phyloP scores from a whole-genome alignment of 2,797 vertebrate genomes.

The Microtus agrestis region DNA sequence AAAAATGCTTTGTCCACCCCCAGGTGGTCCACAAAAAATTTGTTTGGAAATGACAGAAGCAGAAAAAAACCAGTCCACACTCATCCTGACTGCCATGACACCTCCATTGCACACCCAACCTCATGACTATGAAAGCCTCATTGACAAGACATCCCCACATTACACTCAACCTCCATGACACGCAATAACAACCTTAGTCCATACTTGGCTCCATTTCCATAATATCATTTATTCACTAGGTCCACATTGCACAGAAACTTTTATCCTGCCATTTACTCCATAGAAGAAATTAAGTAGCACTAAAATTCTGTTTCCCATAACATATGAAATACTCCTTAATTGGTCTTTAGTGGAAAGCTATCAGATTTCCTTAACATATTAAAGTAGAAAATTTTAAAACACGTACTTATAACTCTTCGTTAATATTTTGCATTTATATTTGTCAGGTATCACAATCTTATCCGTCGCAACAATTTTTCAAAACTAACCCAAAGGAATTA shows the following conservation, averaged over 20 bases:
- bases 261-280: constrained; percentile 1
- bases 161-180: background rate
- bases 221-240: background rate
- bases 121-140: background rate
- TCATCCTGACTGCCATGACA: too few relatives aligned
- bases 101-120: background rate
- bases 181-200: background rate
- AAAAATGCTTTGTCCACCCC: background rate
- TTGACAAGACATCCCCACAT: background rate
- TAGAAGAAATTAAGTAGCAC: constrained; percentile 44
- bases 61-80: background rate
- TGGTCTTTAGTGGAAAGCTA: background rate
- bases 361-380: constrained; percentile 22
- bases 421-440: constrained; percentile 38
- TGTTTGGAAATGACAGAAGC: background rate
- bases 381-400: constrained; percentile 50
- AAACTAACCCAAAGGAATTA: constrained; percentile 34
- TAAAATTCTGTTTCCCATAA: constrained; percentile 54
- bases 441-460: constrained; percentile 5
- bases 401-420: background rate
- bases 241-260: background rate
- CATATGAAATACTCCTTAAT: constrained; percentile 31
- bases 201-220: background rate
- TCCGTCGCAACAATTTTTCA: background rate
- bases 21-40: background rate